Evolutionary conservation across 92 coral and sea anemone species (phyloP), one percentile per base, ranked within the genome.

Genomic region (Micromussa lordhowensis): DNA sequence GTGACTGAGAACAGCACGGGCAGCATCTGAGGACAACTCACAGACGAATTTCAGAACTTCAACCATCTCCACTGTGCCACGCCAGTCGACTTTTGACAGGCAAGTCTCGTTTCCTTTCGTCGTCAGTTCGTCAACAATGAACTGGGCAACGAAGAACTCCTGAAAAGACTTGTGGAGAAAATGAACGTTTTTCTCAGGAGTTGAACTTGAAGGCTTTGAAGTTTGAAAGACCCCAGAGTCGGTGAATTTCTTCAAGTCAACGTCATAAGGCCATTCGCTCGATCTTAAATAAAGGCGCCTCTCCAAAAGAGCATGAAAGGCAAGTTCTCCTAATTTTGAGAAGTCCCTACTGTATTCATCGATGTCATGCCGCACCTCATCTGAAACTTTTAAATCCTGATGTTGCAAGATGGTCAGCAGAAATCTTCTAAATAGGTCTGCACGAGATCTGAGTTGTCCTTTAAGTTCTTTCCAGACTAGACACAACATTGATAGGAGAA

Each of bases 151-250:
- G 3, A 79, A 30, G 36, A 78, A 86, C 54, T 86, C 90, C 48
- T 86, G 90, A 11, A 86, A 31, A 21, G 90, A 36, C 58, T 86
- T 86, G 28, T 86, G 85, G 9, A 86, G 78, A 68, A 87, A 87
- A 19, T 53, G 68, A 4, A 70, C 70, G 26, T 34, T 68, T 44
- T 87, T 29, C 49, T 79, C 70, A 78, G 44, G 82, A 31, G 13
- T 29, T n/a, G 38, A 31, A 53, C 54, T 68, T 36, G 28, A 40
- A 40, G 24, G 53, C 3, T 19, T 40, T 31, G 63, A 76, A 71
- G 38, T 21, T 51, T 76, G 76, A 17, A 79, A 79, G 34, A 79
- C 8, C 11, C 90, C 73, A 18, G 36, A 29, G 26, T 14, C 31
- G 19, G 78, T 51, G 4, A 48, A 53, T 5, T 78, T 51, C 55